Base-by-base conservation (phyloP, 2,797 vertebrate genomes). In the Coranthus polyacanthus region DNA sequence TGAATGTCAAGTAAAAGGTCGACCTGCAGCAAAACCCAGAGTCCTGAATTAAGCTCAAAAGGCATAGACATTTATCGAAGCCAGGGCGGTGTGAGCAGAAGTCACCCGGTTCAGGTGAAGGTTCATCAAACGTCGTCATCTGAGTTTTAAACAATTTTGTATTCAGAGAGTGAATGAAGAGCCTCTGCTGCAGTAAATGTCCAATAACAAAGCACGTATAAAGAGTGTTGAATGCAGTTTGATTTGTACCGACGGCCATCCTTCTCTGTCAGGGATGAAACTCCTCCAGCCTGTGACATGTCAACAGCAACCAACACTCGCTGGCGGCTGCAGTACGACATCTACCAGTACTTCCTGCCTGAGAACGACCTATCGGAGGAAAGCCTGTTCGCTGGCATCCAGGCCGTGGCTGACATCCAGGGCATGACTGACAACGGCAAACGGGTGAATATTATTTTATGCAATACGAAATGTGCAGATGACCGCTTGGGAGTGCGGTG, bases 261-360 rank as follows among this genome's bases (percentile, higher is more conserved):
- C 3, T 17, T 64, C 57, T 75, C 7, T 12, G 0, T 65, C 74
- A 98, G 97, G 87, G 96, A 92, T 2, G 45, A 18, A 11, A 20
- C 16, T 45, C 92, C 97, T 2, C 92, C 92, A 0, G 39, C 65
- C 0, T 99, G 98, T 12, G 95, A 97, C 1, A 32, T 82, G 0
- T 87, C 85, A 1, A 91, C 68, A 0, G 92, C 49, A 0, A 50
- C 22, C 38, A 67, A 58, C 74, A 91, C 92, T 0, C 92, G 91
- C 17, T 96, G 95, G 95, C 93, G 96, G n/a, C 85, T 99, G 68
- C 88, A 39, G 62, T 99, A 99, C 0, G 95, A 98, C 0, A 26
- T 99, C 63, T 99, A 97, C 83, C 96, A 95, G 89, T 96, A 96
- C 88, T 98, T 97, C 84, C 89, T 98, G 42, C 96, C 96, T 0